Evolutionary conservation across 2,888 invertebrate genomes (phyloP).

Genomic region (Argyresthia goedartella): DNA sequence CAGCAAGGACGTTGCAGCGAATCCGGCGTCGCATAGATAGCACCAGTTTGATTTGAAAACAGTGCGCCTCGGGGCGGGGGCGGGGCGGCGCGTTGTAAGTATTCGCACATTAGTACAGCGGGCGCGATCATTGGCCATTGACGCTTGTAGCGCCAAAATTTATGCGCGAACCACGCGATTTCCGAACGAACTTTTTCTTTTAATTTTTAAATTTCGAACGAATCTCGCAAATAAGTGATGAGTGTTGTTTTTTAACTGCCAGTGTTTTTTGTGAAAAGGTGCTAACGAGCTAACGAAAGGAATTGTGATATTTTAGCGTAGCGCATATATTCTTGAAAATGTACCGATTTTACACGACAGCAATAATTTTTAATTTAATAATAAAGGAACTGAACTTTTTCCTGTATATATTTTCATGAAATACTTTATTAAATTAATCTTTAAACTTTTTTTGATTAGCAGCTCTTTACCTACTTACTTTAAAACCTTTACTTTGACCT

Average conservation of each 20-base stretch:
- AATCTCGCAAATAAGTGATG: slow-evolving; percentile 32
- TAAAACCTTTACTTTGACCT: no score
- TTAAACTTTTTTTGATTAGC: no score
- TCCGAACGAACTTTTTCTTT: slow-evolving; percentile 17
- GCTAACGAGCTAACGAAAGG: not conserved
- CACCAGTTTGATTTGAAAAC: slow-evolving; percentile 37
- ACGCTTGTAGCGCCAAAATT: slow-evolving; percentile 31
- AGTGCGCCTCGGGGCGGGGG: no score
- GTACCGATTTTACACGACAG: no score
- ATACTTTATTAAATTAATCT: no score
- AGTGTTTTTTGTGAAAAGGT: slow-evolving; percentile 22
- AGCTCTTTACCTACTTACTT: no score
- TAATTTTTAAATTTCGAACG: slow-evolving; percentile 29
- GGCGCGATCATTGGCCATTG: slow-evolving; percentile 43
- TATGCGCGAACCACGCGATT: slow-evolving; percentile 8
- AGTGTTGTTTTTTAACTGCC: slow-evolving; percentile 21
- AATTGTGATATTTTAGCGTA: no score
- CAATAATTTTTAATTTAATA: no score
- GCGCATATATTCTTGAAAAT: no score
- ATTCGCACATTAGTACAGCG: slow-evolving; percentile 42
- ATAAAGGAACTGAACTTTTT: no score
- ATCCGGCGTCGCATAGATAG: slow-evolving; percentile 6
- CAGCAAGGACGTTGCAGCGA: slow-evolving; percentile 15
- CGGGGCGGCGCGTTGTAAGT: slow-evolving; percentile 22
- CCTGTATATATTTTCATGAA: no score